Evolutionary conservation across 2,797 vertebrate genomes (phyloP), one percentile per base, ranked within the genome.

Genomic region (Sebastes umbrosus): DNA sequence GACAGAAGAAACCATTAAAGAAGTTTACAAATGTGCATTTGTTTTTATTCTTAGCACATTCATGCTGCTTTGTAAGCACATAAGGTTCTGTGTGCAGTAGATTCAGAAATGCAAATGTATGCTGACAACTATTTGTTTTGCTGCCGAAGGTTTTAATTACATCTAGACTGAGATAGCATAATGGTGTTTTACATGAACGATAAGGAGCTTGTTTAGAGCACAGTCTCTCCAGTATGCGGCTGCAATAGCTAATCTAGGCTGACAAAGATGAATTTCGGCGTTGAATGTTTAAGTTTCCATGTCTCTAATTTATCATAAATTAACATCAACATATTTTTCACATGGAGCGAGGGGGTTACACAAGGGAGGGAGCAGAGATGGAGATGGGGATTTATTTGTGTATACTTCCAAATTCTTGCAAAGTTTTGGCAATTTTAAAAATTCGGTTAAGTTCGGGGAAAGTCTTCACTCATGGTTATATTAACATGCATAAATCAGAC

Each of bases 261-360:
- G 80, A 85, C 79, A 69, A 24, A 24, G 65, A 76, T 50, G 3
- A 3, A 73, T 70, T 60, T 70, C 3, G 8, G 62, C 55, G 10
- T 10, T 63, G 36, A 66, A 36, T 85, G 72, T 82, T 85, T 83
- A 72, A 55, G 29, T 60, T 59, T 67, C 6, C 3, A 18, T 72
- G 64, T 72, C 68, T 71, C 16, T 64, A 69, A 79, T 83, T 74
- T n/a, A 72, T 83, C 69, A 63, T 57, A 36, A 46, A 64, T 70
- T 67, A n/a, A 60, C 58, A 58, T 77, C 16, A 73, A 83, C 64
- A 55, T 6, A 55, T 62, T 57, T 75, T 76, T 72, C 55, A 63
- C 55, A 24, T 8, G 22, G 8, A 58, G 34, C 2, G 2, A 57
- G 6, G 64, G 64, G 36, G 22, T 27, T 66, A 66, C n/a, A 66